Percentiles rank a stretch among this genome's conserved stretches.
Evolutionary conservation across 2,113 vertebrate genomes (phyloP).

Genomic region (Physeter macrocephalus): DNA sequence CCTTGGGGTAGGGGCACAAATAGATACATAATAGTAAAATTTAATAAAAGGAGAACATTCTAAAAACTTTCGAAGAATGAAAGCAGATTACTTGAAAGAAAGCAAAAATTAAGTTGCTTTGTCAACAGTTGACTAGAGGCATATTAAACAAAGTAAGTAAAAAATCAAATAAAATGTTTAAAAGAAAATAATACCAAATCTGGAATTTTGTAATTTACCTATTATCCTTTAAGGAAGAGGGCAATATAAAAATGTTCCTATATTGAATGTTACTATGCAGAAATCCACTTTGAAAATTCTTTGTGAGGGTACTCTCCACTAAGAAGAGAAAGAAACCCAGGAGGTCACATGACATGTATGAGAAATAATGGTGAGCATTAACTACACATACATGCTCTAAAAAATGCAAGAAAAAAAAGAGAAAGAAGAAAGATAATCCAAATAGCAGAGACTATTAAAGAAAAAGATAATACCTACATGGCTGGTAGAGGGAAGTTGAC

Average conservation of each 20-base stretch:
- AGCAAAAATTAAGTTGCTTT: not conserved
- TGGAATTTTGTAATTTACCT: not conserved
- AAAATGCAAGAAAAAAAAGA: not conserved
- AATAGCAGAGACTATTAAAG: not conserved
- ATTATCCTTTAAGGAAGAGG: not conserved
- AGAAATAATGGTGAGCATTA: not conserved
- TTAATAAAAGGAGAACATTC: not conserved
- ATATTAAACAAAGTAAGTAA: not conserved
- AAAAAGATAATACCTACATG: not conserved
- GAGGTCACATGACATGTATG: not conserved
- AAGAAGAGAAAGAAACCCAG: not conserved
- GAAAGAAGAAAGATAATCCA: not conserved
- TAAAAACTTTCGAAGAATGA: not conserved
- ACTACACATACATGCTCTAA: not conserved
- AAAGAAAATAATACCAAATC: not conserved
- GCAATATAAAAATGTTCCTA: not conserved
- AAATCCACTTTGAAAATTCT: not conserved
- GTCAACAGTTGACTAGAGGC: not conserved
- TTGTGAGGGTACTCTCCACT: not conserved
- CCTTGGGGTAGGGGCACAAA: not conserved
- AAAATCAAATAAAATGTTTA: not conserved
- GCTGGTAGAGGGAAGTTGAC: not conserved
- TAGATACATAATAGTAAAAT: not conserved
- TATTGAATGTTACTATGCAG: not conserved
- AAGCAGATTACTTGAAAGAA: not conserved